These are phyloP conservation scores for Acrocyrtus sp. DNA, from an alignment of 2,888 invertebrate species.

Conservation along the genomic window DNA sequence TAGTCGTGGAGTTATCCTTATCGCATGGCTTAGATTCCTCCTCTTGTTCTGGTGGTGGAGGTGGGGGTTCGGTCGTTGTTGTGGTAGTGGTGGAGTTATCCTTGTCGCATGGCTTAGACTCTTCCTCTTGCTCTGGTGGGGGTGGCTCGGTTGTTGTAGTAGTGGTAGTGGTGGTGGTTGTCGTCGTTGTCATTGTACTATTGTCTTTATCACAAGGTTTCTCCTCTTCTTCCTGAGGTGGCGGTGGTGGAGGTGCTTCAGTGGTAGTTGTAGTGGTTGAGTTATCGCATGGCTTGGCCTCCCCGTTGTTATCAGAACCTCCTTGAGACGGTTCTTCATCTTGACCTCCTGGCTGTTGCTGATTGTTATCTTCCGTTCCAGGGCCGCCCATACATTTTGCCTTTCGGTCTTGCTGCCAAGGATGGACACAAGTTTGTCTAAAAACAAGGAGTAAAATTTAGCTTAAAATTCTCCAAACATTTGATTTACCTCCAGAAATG, in stretches of 20 bases:
- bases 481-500: too few relatives aligned
- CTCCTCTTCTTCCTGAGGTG: not conserved
- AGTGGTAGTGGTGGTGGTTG: too few relatives aligned
- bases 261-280: not conserved
- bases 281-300: constrained; percentile 7
- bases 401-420: constrained; percentile 56
- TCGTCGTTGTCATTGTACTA: constrained; percentile 15
- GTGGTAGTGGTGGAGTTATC: not conserved
- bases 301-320: not conserved
- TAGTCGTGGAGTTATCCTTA: not conserved
- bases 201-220: constrained; percentile 9
- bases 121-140: constrained; percentile 12
- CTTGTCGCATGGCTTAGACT: constrained; percentile 15
- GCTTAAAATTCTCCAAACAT: not conserved
- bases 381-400: constrained; percentile 53
- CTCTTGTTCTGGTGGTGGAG: too few relatives aligned
- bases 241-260: constrained; percentile 17
- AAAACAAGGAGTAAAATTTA: not conserved
- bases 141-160: constrained; percentile 21
- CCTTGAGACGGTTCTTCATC: not conserved
- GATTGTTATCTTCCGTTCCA: constrained; percentile 13
- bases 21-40: not conserved
- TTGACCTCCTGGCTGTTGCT: too few relatives aligned
- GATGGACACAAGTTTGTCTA: constrained; percentile 56
- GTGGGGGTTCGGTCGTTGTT: constrained; percentile 1